Conservation (phyloP, 1,140 invertebrate genomes). For the Zaprionus lachaisei region DNA sequence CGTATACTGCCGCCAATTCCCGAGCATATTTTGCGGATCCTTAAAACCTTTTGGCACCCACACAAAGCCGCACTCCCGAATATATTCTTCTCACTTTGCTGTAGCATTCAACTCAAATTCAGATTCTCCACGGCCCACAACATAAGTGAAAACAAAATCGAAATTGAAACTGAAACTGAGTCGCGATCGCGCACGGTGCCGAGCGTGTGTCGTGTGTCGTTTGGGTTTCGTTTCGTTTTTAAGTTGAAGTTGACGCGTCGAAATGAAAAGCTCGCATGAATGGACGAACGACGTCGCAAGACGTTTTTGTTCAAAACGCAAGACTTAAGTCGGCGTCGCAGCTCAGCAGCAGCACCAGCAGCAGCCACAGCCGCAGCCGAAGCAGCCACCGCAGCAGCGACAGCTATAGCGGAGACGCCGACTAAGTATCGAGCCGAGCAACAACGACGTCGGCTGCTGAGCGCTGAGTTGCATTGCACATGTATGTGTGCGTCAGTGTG, state of each 20-base stretch:
- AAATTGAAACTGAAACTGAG: slow-evolving; percentile 25
- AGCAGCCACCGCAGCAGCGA: slow-evolving; percentile 28
- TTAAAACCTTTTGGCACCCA: neutral
- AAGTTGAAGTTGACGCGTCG: slow-evolving; percentile 81
- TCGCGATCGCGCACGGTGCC: slow-evolving; percentile 62
- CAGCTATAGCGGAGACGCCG: slow-evolving; percentile 53
- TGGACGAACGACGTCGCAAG: slow-evolving; percentile 80
- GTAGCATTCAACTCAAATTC: slow-evolving; percentile 16
- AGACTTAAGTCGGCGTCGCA: slow-evolving; percentile 56
- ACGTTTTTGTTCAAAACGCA: slow-evolving; percentile 83
- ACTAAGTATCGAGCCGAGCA: slow-evolving; percentile 61
- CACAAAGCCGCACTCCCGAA: slow-evolving; percentile 6
- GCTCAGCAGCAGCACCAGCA: slow-evolving; percentile 32
- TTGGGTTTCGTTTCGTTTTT: slow-evolving; percentile 34
- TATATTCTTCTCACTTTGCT: neutral
- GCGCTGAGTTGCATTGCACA: slow-evolving; percentile 4
- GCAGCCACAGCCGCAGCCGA: slow-evolving; percentile 23
- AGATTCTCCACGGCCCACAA: slow-evolving; percentile 24
- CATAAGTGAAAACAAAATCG: slow-evolving; percentile 21
- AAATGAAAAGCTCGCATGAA: slow-evolving; percentile 84
- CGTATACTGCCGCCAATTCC: neutral
- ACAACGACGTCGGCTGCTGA: slow-evolving; percentile 18
- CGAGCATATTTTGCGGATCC: neutral
- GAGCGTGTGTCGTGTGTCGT: slow-evolving; percentile 75
- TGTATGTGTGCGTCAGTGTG: slow-evolving; percentile 18